Conservation (phyloP, 64 coral and sea anemone genomes). For the Platygyra sinensis region DNA sequence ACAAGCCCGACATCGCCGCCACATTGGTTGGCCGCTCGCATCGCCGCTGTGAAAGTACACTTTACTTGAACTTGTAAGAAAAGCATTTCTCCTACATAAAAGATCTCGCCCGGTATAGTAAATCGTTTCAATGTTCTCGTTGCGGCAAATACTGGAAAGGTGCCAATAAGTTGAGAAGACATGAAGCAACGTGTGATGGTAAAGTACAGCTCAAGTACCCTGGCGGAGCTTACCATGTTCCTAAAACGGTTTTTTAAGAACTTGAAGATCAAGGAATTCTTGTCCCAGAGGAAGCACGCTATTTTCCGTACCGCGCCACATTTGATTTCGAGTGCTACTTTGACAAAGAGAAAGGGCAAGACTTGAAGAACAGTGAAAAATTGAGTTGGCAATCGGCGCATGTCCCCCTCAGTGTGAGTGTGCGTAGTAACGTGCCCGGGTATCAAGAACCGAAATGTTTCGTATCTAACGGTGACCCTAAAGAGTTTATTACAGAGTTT, state of each 20-base stretch:
- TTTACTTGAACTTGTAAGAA: constrained; percentile 64
- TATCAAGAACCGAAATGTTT: too few relatives aligned
- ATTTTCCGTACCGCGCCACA: background rate
- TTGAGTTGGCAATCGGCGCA: background rate
- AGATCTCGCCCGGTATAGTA: constrained; percentile 28
- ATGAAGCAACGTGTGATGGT: constrained; percentile 7
- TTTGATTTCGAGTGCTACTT: constrained; percentile 48
- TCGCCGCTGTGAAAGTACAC: background rate
- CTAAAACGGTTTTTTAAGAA: too few relatives aligned
- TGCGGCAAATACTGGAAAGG: constrained; percentile 76
- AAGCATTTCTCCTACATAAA: constrained; percentile 68
- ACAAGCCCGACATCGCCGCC: constrained; percentile 22
- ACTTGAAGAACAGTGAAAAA: background rate
- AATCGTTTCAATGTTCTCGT: constrained; percentile 65
- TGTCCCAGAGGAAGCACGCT: too few relatives aligned
- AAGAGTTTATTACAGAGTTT: too few relatives aligned
- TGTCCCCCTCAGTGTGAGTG: background rate
- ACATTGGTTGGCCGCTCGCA: constrained; percentile 1
- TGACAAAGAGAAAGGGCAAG: background rate
- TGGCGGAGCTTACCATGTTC: too few relatives aligned
- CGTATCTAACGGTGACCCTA: too few relatives aligned
- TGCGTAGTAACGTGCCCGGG: background rate
- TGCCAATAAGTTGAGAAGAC: background rate
- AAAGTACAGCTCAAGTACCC: constrained; percentile 7
- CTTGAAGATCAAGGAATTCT: too few relatives aligned